These are phyloP conservation scores for Clusia tigrina DNA, from an alignment of 2,888 invertebrate genomes.

Conservation along the genomic window DNA sequence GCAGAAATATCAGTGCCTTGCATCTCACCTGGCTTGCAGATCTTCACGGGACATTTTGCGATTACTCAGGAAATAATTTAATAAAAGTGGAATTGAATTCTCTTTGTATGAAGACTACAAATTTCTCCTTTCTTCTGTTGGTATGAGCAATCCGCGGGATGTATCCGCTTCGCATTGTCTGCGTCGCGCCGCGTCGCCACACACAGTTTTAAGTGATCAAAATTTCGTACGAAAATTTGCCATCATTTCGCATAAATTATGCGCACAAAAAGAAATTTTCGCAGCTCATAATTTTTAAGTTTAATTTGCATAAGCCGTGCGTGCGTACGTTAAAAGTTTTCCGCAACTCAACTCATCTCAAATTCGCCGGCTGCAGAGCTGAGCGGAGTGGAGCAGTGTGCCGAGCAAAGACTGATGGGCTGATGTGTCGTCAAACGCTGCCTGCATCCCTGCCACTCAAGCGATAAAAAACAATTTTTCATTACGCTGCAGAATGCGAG, in stretches of 20 bases:
- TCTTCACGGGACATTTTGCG: too few relatives aligned
- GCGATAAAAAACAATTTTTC: slow-evolving; percentile 28
- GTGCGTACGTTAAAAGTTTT: neutral
- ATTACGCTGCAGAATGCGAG: slow-evolving; percentile 23
- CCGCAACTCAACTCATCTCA: neutral
- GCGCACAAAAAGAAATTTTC: neutral
- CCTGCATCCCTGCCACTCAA: too few relatives aligned
- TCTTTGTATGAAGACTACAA: too few relatives aligned
- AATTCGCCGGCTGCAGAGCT: too few relatives aligned
- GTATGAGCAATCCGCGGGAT: too few relatives aligned
- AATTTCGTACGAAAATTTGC: neutral
- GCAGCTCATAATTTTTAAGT: neutral
- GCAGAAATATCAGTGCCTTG: too few relatives aligned
- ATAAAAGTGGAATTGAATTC: too few relatives aligned
- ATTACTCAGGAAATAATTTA: too few relatives aligned
- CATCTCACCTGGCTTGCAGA: too few relatives aligned
- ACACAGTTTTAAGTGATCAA: too few relatives aligned
- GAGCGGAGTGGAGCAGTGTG: neutral
- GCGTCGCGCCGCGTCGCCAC: neutral
- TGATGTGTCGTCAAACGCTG: neutral
- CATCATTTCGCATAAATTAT: neutral
- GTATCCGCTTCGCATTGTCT: too few relatives aligned
- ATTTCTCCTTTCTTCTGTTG: too few relatives aligned
- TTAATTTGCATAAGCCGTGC: neutral
- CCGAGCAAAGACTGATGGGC: neutral